These are phyloP conservation scores for Catostylus mosaicus DNA, from an alignment of 30 jellyfish, hydroid and myxozoan species.

Conservation along the genomic window DNA sequence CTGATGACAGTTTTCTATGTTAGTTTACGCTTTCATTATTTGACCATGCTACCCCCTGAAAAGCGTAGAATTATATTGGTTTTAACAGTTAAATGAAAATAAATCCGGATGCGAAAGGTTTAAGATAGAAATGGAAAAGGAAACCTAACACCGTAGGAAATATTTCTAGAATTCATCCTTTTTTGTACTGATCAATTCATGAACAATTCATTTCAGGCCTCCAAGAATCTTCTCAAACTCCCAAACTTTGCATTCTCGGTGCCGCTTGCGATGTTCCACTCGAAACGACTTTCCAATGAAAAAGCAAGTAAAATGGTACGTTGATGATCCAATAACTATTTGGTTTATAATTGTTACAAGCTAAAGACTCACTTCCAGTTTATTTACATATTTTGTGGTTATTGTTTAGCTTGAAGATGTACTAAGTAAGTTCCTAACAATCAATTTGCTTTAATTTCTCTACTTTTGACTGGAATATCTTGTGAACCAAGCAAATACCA, in stretches of 20 bases:
- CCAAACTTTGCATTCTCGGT: slow-evolving; percentile 91
- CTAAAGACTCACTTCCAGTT: too few relatives aligned
- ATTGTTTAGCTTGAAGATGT: too few relatives aligned
- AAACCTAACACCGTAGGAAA: background rate
- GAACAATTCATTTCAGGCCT: slow-evolving; percentile 10
- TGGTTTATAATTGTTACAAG: too few relatives aligned
- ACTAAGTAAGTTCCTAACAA: too few relatives aligned
- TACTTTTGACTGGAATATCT: background rate
- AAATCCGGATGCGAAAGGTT: background rate
- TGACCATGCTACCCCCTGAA: too few relatives aligned
- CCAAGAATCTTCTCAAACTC: slow-evolving; percentile 77
- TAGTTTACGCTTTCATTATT: background rate
- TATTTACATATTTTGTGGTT: too few relatives aligned
- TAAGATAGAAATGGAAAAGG: background rate
- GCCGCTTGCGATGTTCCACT: slow-evolving; percentile 89
- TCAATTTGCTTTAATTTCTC: background rate
- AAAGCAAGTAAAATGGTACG: slow-evolving; percentile 84
- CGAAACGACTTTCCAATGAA: slow-evolving; percentile 34
- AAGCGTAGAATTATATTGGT: too few relatives aligned
- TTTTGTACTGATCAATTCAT: background rate
- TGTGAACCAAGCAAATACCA: too few relatives aligned
- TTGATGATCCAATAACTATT: background rate
- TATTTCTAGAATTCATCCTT: too few relatives aligned
- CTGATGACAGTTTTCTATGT: background rate
- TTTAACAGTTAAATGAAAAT: too few relatives aligned